Percentiles rank a stretch among this genome's conserved stretches.
Conservation (phyloP, 2,113 vertebrate species). For the Carassius auratus region DNA sequence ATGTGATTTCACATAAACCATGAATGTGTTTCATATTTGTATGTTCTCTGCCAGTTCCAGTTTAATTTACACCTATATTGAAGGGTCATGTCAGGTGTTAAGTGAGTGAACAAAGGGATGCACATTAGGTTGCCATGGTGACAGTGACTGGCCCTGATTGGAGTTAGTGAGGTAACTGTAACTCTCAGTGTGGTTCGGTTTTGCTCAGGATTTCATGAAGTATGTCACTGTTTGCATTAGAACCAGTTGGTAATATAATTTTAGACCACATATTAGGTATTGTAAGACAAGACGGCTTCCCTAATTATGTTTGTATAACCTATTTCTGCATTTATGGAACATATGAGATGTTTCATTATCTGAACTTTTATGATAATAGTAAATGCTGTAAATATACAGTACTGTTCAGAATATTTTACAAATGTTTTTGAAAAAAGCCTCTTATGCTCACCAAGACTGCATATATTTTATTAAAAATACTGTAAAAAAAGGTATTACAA, state of each 20-base stretch:
- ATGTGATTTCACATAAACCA: not conserved
- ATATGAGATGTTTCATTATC: not conserved
- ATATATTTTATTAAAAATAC: not conserved
- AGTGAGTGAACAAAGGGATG: not conserved
- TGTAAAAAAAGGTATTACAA: not conserved
- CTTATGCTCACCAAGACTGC: not conserved
- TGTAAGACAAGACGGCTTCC: not conserved
- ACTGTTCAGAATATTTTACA: not conserved
- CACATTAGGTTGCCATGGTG: not conserved
- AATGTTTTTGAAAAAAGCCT: not conserved
- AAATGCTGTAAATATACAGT: not conserved
- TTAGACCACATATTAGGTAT: not conserved
- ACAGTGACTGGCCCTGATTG: not conserved
- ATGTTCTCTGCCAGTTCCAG: not conserved
- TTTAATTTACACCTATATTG: not conserved
- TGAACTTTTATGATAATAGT: not conserved
- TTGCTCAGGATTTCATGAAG: conserved; percentile 12
- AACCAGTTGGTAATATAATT: not conserved
- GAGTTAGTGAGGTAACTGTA: not conserved
- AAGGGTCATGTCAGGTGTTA: not conserved
- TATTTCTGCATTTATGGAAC: not conserved
- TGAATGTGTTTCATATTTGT: not conserved
- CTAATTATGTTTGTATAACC: not conserved
- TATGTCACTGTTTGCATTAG: not conserved
- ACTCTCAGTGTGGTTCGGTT: not conserved